These are phyloP conservation scores for Onthophagus sagittarius DNA, from an alignment of 2,888 invertebrate species.

Conservation along the genomic window DNA sequence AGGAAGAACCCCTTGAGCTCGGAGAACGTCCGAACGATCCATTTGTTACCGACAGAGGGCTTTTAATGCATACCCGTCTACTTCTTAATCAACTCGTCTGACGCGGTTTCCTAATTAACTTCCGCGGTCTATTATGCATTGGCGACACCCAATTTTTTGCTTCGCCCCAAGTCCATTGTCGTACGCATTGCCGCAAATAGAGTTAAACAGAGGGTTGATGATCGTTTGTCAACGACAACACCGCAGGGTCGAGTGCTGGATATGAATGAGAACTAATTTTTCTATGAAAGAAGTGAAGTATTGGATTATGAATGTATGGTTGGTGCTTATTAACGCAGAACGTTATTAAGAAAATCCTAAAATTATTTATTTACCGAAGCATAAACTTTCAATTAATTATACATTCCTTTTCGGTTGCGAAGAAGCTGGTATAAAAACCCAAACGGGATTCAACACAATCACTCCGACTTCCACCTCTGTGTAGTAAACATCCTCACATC, in stretches of 20 bases:
- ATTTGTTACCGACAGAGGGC: not conserved
- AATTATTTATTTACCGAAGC: not conserved
- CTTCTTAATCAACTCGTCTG: not conserved
- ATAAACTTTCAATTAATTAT: not conserved
- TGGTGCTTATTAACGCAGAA: too few relatives aligned
- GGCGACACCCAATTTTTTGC: not conserved
- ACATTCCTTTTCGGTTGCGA: not conserved
- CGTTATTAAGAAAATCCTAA: not conserved
- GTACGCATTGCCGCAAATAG: not conserved
- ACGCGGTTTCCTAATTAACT: not conserved
- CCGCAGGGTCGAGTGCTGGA: too few relatives aligned
- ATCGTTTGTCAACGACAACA: not conserved
- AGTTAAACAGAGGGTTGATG: not conserved
- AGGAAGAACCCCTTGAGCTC: not conserved
- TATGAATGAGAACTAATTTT: too few relatives aligned
- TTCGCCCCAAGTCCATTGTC: not conserved
- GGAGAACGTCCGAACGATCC: not conserved
- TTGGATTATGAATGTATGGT: too few relatives aligned
- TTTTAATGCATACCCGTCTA: not conserved
- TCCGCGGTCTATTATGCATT: not conserved
- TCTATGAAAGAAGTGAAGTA: too few relatives aligned
- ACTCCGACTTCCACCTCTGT: not conserved
- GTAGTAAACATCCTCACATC: not conserved
- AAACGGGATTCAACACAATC: not conserved
- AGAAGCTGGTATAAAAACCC: not conserved